Evolutionary conservation across 2,797 vertebrate species (phyloP), one percentile per base, ranked within the genome.

Genomic region (Esox lucius): DNA sequence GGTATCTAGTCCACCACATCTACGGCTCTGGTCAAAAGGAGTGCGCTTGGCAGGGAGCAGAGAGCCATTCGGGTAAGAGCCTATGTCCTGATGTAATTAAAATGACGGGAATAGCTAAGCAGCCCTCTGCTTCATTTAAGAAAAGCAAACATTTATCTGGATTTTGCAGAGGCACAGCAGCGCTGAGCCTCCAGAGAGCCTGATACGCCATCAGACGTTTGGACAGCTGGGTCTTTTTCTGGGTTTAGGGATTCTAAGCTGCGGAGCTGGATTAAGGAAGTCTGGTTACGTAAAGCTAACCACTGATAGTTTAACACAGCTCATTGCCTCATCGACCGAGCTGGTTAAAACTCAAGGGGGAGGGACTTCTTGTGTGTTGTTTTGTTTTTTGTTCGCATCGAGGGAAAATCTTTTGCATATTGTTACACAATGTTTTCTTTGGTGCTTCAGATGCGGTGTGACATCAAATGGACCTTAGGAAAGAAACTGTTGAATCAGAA

Each of bases 151-250:
- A 77, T 84, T 78, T 73, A 65, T 79, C 39, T 65, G 49, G 66
- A n/a, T 80, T 39, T 78, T 69, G 64, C 39, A 72, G 70, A 11
- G 0, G 42, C 72, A 73, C 68, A 67, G 0, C 12, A 66, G 16
- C 0, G 19, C n/a, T 22, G 31, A 83, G 61, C 22, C 11, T 48
- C 65, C 46, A 75, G 72, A 7, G 16, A 19, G 5, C 3, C 71
- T 59, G 12, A 72, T 71, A 72, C 71, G 68, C 61, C 77, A 56
- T 88, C 87, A 88, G 75, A 86, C 71, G 84, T 90, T 91, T 91
- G 80, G 87, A 91, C 87, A 91, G 90, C 90, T 91, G 85, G 79
- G n/a, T 53, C 68, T 69, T 24, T 4, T 26, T 48, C 46, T 48
- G 48, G 31, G 26, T 5, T 26, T 51, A 39, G 42, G 48, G 15